Percentiles rank a stretch among this genome's conserved stretches.
phyloP scores from a whole-genome alignment of 2,113 vertebrate species.

The Hylia prasina region DNA sequence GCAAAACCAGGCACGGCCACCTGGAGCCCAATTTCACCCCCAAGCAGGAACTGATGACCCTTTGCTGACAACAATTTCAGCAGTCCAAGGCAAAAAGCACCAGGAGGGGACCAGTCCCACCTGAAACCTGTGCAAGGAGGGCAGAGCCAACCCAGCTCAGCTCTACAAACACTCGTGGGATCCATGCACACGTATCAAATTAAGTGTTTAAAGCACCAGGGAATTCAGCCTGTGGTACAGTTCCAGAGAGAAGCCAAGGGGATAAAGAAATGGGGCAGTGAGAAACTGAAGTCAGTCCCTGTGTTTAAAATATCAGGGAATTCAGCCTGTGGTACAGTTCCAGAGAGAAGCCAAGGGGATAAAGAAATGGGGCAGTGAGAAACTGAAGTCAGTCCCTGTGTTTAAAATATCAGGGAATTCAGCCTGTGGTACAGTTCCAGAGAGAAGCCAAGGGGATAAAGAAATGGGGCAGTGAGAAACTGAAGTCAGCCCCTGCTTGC shows the following conservation, averaged over 20 bases:
- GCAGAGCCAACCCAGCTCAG: neutral
- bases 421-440: neutral
- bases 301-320: neutral
- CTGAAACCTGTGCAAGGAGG: neutral
- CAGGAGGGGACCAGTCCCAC: neutral
- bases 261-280: too few species aligned
- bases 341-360: neutral
- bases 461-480: neutral
- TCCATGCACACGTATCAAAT: neutral
- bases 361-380: too few species aligned
- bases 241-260: neutral
- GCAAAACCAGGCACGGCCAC: neutral
- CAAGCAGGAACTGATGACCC: neutral
- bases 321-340: neutral
- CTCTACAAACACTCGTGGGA: accelerated
- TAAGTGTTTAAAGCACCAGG: neutral
- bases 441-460: neutral
- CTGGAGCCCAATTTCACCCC: neutral
- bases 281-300: too few species aligned
- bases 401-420: neutral
- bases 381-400: too few species aligned
- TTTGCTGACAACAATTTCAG: neutral
- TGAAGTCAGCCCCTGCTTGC: neutral
- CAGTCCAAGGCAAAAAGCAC: neutral
- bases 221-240: neutral